A percentile compares a stretch with the other conserved stretches of the same genome.
phyloP scores from a whole-genome alignment of 2,113 vertebrate species.

The Grammatotria lemairii region DNA sequence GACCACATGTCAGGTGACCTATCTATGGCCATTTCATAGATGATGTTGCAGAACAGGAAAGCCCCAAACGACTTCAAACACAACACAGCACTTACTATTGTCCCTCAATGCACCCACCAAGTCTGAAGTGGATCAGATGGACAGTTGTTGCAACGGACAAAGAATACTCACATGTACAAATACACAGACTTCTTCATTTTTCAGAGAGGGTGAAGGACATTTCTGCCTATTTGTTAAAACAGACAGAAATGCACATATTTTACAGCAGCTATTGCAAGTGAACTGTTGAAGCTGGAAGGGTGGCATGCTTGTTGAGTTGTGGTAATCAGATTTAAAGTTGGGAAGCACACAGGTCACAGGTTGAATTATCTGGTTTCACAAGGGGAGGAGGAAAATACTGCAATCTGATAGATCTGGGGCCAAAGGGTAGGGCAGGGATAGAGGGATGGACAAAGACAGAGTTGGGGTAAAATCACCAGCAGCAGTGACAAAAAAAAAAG shows the following conservation, averaged over 20 bases:
- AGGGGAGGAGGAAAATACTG: constrained; percentile 49
- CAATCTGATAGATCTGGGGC: constrained; percentile 63
- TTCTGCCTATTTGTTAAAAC: neutral
- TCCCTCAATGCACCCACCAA: neutral
- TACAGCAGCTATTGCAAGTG: neutral
- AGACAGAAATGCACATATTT: neutral
- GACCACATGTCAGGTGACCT: neutral
- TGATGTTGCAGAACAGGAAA: neutral
- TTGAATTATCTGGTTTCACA: constrained; percentile 51
- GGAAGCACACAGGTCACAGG: constrained; percentile 40
- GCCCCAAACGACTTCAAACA: neutral
- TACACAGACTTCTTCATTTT: neutral
- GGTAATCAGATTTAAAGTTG: constrained; percentile 15
- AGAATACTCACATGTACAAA: neutral
- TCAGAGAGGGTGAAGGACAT: neutral
- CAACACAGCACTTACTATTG: neutral
- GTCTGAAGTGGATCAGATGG: neutral
- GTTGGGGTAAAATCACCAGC: constrained; percentile 14
- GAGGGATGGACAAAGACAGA: constrained; percentile 27
- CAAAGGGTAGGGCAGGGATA: constrained; percentile 49
- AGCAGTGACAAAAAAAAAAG: neutral
- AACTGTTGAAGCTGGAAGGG: neutral
- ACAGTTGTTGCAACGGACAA: neutral
- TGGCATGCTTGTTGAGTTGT: constrained; percentile 5
- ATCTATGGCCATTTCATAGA: neutral